Percentiles rank a stretch among this genome's conserved stretches.
These are phyloP conservation scores for Drosophila recens DNA, from an alignment of 2,888 invertebrate genomes.

Conservation along the genomic window DNA sequence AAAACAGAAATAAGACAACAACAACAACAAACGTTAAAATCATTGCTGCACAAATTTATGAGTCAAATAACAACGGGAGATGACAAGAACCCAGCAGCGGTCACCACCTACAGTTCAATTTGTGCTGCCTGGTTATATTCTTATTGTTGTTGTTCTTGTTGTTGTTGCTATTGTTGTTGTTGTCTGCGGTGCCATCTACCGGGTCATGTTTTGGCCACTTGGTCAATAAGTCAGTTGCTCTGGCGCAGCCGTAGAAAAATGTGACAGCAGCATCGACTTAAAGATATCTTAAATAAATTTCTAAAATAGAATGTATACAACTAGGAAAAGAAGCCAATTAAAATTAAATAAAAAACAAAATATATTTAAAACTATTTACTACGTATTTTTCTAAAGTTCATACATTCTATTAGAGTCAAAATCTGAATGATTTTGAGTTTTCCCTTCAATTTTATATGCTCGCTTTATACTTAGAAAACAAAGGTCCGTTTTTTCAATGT, in stretches of 20 bases:
- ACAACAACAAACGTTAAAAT: conserved; percentile 64
- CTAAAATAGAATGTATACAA: not conserved
- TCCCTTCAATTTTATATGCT: too few relatives aligned
- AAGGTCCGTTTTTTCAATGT: too few relatives aligned
- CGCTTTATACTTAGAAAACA: too few relatives aligned
- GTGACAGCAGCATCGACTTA: not conserved
- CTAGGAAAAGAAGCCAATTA: not conserved
- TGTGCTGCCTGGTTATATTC: conserved; percentile 67
- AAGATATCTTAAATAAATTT: conserved; percentile 21
- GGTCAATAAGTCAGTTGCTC: conserved; percentile 69
- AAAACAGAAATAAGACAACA: conserved; percentile 14
- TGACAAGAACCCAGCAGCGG: conserved; percentile 81
- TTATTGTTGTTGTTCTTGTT: conserved; percentile 8
- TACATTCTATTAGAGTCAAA: not conserved
- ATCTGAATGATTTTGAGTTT: too few relatives aligned
- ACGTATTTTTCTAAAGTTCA: not conserved
- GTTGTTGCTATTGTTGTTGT: too few relatives aligned
- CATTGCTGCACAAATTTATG: conserved; percentile 80
- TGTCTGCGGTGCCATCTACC: conserved; percentile 42
- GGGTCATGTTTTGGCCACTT: conserved; percentile 65
- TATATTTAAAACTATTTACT: not conserved
- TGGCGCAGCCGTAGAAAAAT: conserved; percentile 34
- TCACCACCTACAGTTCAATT: conserved; percentile 82
- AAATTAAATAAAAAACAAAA: not conserved
- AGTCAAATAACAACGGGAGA: conserved; percentile 83